These are phyloP conservation scores for Alauda arvensis DNA, from an alignment of 2,797 vertebrate genomes.

Conservation along the genomic window DNA sequence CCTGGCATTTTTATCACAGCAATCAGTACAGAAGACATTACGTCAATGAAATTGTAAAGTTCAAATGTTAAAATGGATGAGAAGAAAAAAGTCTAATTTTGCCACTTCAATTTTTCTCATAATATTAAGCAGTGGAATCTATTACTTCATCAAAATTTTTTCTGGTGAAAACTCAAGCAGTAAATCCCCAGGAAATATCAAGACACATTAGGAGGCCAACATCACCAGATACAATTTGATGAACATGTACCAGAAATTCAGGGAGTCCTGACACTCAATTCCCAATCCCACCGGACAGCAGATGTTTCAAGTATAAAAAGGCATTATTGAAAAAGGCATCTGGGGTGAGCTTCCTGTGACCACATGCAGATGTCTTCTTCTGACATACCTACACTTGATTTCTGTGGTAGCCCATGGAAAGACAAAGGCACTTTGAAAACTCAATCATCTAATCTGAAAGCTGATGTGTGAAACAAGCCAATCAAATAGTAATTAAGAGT, in stretches of 20 bases:
- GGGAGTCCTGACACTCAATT: neutral
- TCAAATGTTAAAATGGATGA: conserved; percentile 25
- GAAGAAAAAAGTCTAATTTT: neutral
- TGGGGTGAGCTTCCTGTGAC: neutral
- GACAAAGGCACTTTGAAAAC: neutral
- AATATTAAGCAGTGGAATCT: neutral
- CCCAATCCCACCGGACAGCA: neutral
- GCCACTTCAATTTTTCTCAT: neutral
- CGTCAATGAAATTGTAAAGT: neutral
- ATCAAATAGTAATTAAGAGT: neutral
- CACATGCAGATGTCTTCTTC: neutral
- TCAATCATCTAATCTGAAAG: neutral
- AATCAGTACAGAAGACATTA: conserved; percentile 8
- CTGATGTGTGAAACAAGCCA: neutral
- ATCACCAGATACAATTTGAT: neutral
- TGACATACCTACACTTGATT: neutral
- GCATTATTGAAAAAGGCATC: neutral
- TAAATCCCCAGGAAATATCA: neutral
- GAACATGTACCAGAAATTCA: neutral
- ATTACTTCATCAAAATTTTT: neutral
- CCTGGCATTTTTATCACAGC: neutral
- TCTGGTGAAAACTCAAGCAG: neutral
- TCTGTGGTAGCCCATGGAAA: neutral
- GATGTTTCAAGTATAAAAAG: neutral
- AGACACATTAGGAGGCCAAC: neutral